Conservation (phyloP, 2,888 invertebrate species). For the Pilophorus perplexus region DNA sequence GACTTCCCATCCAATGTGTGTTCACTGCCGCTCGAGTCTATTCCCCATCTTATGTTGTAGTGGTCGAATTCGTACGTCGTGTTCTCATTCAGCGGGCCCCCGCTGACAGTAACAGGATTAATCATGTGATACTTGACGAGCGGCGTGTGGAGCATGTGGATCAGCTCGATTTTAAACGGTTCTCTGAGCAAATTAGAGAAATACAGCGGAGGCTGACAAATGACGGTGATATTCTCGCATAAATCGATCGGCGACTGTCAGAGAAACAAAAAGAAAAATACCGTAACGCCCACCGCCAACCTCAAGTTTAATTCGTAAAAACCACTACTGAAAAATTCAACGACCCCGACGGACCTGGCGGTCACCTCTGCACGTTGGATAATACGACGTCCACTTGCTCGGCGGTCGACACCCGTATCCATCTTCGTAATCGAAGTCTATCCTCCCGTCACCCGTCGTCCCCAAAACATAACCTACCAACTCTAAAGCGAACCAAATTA, state of each 20-base stretch:
- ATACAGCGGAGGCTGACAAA: neutral
- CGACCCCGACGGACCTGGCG: neutral
- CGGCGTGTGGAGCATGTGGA: slow-evolving; percentile 3
- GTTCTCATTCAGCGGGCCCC: neutral
- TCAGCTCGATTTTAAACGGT: neutral
- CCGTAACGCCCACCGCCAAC: neutral
- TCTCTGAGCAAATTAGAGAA: neutral
- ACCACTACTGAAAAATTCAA: neutral
- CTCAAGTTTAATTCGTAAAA: neutral
- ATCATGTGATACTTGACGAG: neutral
- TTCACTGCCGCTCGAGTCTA: neutral
- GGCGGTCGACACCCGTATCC: neutral
- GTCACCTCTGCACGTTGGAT: neutral
- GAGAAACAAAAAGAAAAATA: neutral
- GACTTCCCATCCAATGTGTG: neutral
- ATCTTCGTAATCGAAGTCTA: neutral
- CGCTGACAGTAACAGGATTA: neutral
- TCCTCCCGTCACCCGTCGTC: neutral
- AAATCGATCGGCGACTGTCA: neutral
- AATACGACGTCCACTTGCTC: neutral
- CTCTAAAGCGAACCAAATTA: no score
- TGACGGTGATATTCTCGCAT: no score
- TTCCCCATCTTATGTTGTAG: neutral
- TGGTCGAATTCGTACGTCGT: neutral
- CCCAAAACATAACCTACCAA: neutral